Evolutionary conservation across 1,140 invertebrate species (phyloP).

Genomic region (Hormaphis cornu): DNA sequence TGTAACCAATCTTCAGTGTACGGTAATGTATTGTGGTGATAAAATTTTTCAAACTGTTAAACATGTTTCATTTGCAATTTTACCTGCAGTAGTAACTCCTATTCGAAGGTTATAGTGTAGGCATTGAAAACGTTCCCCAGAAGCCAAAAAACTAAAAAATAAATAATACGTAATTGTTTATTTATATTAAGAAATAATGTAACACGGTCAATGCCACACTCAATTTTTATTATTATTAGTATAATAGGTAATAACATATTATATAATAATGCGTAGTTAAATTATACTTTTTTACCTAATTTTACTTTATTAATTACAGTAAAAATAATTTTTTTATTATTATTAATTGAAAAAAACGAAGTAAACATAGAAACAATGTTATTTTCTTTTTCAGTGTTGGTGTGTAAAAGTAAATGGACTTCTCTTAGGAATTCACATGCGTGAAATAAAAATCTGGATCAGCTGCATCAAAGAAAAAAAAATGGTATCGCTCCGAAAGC

Average conservation of each 20-base stretch:
- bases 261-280: too few species aligned
- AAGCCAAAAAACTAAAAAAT: conserved; percentile 36
- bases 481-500: not conserved
- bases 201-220: too few species aligned
- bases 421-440: not conserved
- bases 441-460: not conserved
- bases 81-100: conserved; percentile 35
- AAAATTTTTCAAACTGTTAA: conserved; percentile 34
- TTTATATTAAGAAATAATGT: too few species aligned
- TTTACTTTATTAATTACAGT: too few species aligned
- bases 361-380: too few species aligned
- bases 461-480: not conserved
- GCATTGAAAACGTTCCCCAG: conserved; percentile 34
- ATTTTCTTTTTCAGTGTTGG: not conserved
- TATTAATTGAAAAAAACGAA: too few species aligned
- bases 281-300: too few species aligned
- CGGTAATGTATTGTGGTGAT: conserved; percentile 28
- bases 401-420: not conserved
- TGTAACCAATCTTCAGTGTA: conserved; percentile 22
- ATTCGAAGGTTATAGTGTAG: conserved; percentile 35
- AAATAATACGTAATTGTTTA: too few species aligned
- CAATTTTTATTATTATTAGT: too few species aligned
- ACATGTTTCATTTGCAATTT: conserved; percentile 35
- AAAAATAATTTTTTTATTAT: too few species aligned
- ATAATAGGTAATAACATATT: too few species aligned